Percentiles rank a stretch among this genome's conserved stretches.
Evolutionary conservation across 1,140 invertebrate species (phyloP).

Genomic region (Pseudomyrmex sp.): DNA sequence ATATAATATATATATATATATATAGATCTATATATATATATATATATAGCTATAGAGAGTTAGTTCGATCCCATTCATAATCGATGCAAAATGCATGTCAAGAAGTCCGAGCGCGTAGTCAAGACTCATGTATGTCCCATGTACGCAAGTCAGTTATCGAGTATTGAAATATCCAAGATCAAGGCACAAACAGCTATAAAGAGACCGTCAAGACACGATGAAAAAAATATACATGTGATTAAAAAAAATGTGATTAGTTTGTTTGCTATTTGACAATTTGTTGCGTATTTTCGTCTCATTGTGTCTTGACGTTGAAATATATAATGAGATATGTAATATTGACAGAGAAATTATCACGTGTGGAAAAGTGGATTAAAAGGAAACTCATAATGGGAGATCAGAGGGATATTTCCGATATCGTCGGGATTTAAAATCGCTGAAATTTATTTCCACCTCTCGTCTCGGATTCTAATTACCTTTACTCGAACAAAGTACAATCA

Average conservation of each 20-base stretch:
- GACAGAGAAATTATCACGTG: conserved; percentile 45
- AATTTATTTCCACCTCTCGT: neutral
- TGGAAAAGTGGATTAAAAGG: conserved; percentile 25
- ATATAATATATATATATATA: too few species aligned
- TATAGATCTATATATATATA: neutral
- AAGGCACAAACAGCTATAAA: conserved; percentile 51
- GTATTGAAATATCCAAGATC: conserved; percentile 44
- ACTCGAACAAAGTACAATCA: neutral
- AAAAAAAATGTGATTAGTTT: neutral
- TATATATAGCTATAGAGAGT: conserved; percentile 19
- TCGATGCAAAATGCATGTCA: conserved; percentile 59
- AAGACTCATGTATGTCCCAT: conserved; percentile 37
- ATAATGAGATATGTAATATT: conserved; percentile 40
- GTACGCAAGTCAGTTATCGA: conserved; percentile 39
- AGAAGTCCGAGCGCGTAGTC: conserved; percentile 49
- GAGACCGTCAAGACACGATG: conserved; percentile 31
- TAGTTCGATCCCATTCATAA: conserved; percentile 58
- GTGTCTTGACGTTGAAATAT: conserved; percentile 17
- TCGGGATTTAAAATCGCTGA: too few species aligned
- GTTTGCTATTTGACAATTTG: neutral
- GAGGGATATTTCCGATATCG: too few species aligned
- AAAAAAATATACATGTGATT: neutral
- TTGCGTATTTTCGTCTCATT: conserved; percentile 4
- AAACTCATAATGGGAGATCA: neutral
- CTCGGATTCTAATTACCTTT: neutral